Base-by-base conservation (phyloP, 2,888 invertebrate species). In the Drosophila tripunctata region DNA sequence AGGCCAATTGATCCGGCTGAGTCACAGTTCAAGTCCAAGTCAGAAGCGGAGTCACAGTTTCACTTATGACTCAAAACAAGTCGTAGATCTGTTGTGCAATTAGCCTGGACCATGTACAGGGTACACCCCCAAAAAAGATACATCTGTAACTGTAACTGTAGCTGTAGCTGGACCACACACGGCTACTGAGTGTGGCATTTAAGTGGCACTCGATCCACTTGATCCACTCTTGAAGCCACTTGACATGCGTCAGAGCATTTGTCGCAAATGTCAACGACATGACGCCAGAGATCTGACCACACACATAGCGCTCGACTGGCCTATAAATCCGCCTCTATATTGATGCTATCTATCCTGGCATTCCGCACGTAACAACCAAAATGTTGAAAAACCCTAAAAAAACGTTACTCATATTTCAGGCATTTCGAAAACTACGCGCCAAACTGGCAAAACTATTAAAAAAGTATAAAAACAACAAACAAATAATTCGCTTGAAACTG, bases 181-280 rank as follows among this genome's bases (percentile, higher is more conserved):
- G 60, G n/a, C 27, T 50, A 56, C 41, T 30, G 47, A 44, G 44
- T 30, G 57, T 21, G 36, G 56, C n/a, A n/a, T 57, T 58, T 63
- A 67, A 75, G 72, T 75, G 74, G 12, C 48, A 27, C 27, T 27
- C 27, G 14, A 33, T 33, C 33, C 14, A 33, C n/a, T n/a, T 33
- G 33, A 33, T 33, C n/a, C 27, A 27, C 27, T 27, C 27, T 1
- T n/a, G n/a, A n/a, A 27, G 27, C 47, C 80, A 84, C 82, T 83
- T 87, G 83, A 81, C 84, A 75, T 86, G 78, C 87, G 75, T 86
- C 83, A 73, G 75, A 56, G 74, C 67, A 84, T 75, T 80, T 80
- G 81, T 86, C 78, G 87, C 81, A 83, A 82, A 86, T 86, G 87
- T 82, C 81, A 82, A 82, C 84, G 81, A 75, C 86, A 85, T 83